phyloP scores from a whole-genome alignment of 1,140 invertebrate species.

The Zaprionus vittiger region DNA sequence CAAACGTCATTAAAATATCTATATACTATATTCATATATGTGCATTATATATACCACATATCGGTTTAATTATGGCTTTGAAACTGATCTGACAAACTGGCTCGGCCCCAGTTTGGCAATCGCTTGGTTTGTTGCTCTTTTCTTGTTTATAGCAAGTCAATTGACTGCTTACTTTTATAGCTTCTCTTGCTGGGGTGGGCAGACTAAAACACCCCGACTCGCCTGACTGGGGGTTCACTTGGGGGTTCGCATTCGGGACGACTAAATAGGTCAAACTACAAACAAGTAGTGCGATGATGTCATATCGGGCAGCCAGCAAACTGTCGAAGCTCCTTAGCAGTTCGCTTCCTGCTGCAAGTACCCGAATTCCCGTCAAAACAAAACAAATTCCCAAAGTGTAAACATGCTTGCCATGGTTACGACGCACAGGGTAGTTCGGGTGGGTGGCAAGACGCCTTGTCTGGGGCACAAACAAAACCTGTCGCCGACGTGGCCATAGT shows the following conservation, averaged over 20 bases:
- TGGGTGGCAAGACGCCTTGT: not conserved
- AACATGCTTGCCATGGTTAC: slow-evolving; percentile 66
- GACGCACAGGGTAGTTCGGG: not conserved
- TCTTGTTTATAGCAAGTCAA: slow-evolving; percentile 25
- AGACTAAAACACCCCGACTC: slow-evolving; percentile 19
- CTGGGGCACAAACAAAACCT: slow-evolving; percentile 23
- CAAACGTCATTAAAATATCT: not conserved
- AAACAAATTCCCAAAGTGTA: slow-evolving; percentile 48
- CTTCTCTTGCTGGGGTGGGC: slow-evolving; percentile 2
- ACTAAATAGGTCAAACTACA: slow-evolving; percentile 69
- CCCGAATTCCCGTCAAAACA: slow-evolving; percentile 37
- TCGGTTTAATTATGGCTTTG: slow-evolving; percentile 25
- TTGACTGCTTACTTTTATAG: slow-evolving; percentile 30
- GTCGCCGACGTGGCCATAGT: slow-evolving; percentile 47
- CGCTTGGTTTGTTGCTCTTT: not conserved
- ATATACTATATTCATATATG: not conserved
- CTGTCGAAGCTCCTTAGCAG: slow-evolving; percentile 42
- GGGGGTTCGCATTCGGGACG: slow-evolving; percentile 29
- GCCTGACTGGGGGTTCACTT: not conserved
- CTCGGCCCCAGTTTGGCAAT: not conserved
- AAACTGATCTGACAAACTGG: slow-evolving; percentile 22
- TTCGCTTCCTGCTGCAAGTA: slow-evolving; percentile 20
- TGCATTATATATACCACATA: slow-evolving; percentile 2
- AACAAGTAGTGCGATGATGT: slow-evolving; percentile 56
- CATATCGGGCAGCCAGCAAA: slow-evolving; percentile 47